Evolutionary conservation across 2,888 invertebrate genomes (phyloP).

Genomic region (Trachelus tabidus): DNA sequence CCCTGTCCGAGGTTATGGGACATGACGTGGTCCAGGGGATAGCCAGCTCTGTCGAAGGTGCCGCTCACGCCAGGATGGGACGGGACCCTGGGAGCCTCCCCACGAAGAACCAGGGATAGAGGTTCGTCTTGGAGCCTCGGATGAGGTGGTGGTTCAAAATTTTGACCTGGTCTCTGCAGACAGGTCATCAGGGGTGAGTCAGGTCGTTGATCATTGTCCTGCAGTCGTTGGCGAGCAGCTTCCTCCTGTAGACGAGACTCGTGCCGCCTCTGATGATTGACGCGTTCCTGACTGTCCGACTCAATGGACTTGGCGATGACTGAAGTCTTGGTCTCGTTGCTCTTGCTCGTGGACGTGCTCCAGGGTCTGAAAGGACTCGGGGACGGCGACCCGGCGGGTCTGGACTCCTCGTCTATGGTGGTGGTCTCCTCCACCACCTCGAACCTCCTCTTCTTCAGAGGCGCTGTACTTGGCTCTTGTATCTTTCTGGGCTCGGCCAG

Average conservation of each 20-base stretch:
- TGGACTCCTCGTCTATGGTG: conserved; percentile 50
- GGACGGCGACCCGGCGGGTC: conserved; percentile 51
- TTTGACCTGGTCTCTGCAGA: conserved; percentile 33
- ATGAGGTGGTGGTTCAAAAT: conserved; percentile 37
- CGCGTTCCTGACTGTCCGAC: not conserved
- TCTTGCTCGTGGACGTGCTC: conserved; percentile 64
- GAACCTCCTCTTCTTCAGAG: conserved; percentile 75
- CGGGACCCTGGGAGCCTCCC: conserved; percentile 69
- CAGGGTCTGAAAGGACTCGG: conserved; percentile 75
- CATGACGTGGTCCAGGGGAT: conserved; percentile 33
- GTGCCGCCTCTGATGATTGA: conserved; percentile 22
- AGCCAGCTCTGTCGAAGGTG: conserved; percentile 40
- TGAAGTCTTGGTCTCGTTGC: conserved; percentile 19
- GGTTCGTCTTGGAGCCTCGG: conserved; percentile 71
- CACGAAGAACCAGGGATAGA: conserved; percentile 70
- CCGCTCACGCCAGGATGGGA: conserved; percentile 68
- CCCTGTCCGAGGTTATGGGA: conserved; percentile 28
- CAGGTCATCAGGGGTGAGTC: not conserved
- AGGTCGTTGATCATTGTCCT: conserved; percentile 13
- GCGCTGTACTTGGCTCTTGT: conserved; percentile 67
- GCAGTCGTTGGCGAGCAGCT: conserved; percentile 23
- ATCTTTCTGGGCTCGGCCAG: conserved; percentile 76
- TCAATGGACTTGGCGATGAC: not conserved
- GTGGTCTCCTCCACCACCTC: conserved; percentile 50
- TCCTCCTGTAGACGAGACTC: conserved; percentile 43